Base-by-base conservation (phyloP, 2,113 vertebrate species). In the Chascanopsetta lugubris region DNA sequence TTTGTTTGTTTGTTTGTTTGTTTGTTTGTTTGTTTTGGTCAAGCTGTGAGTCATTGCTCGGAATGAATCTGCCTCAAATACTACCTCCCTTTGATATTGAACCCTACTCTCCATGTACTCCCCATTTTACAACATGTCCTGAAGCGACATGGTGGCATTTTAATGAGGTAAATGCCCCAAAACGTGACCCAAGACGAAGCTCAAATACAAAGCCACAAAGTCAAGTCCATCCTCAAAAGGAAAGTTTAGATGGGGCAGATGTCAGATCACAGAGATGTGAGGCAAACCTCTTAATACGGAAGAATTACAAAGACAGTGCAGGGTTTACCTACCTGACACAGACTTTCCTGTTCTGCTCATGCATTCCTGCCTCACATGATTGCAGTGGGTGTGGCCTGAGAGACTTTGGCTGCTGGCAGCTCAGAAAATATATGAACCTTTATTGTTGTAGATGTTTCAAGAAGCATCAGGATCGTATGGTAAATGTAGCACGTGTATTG, bases 261-360 rank as follows among this genome's bases (percentile, higher is more conserved):
- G 47, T 57, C 27, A 21, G 59, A 78, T 80, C 34, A 45, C 55
- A 32, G 43, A 74, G 72, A 80, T 70, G 59, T 79, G 59, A 54
- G 74, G 63, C 69, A 60, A 72, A 78, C 75, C 84, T 86, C 72
- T 86, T 86, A 73, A 83, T 75, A 78, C 75, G 85, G 66, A 85
- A 20, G 8, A 62, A 86, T 83, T 82, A 82, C 69, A 78, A 77
- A 83, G 80, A 86, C 79, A 74, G 56, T 60, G 64, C 75, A 77
- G 81, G 85, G 76, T 85, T 89, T 85, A 85, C 75, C 85, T 84
- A 58, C 63, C 72, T 77, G 78, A 88, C 80, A 87, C 82, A 76
- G 89, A 88, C 89, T 90, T 92, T 91, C 91, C 90, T 91, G 92
- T 92, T 93, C 90, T 92, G 87, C 90, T 82, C 77, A 79, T 89